These are phyloP conservation scores for Gerris lacustris DNA, from an alignment of 2,888 invertebrate species.

Conservation along the genomic window DNA sequence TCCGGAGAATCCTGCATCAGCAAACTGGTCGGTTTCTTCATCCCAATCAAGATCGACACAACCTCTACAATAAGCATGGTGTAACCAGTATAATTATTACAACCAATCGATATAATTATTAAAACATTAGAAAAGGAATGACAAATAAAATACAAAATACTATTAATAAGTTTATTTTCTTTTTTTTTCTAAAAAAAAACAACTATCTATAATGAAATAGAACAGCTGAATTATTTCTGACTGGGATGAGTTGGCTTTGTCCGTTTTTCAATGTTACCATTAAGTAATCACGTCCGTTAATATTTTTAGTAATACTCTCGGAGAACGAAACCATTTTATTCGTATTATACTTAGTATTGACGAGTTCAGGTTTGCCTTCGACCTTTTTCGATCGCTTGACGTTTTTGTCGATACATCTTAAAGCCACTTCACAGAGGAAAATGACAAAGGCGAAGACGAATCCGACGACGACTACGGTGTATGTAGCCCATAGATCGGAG, in stretches of 20 bases:
- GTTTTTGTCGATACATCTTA: constrained; percentile 16
- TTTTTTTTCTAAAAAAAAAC: too few relatives aligned
- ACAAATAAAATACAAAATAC: too few relatives aligned
- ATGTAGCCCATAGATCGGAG: constrained; percentile 66
- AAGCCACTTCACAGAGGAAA: constrained; percentile 51
- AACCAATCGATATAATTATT: too few relatives aligned
- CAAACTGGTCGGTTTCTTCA: too few relatives aligned
- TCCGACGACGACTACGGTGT: constrained; percentile 59
- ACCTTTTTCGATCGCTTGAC: neutral
- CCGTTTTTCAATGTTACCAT: constrained; percentile 50
- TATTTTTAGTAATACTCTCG: constrained; percentile 29
- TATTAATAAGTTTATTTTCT: too few relatives aligned
- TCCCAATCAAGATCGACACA: too few relatives aligned
- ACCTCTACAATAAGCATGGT: too few relatives aligned
- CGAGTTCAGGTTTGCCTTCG: too few relatives aligned
- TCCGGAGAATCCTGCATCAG: too few relatives aligned
- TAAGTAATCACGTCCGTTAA: constrained; percentile 68
- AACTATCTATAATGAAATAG: constrained; percentile 45
- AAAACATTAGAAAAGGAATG: too few relatives aligned
- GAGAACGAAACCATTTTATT: neutral
- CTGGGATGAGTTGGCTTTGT: constrained; percentile 55
- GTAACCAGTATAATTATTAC: too few relatives aligned
- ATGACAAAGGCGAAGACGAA: constrained; percentile 50
- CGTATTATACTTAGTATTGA: constrained; percentile 9
- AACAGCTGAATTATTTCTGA: constrained; percentile 62